phyloP scores from a whole-genome alignment of 2,888 invertebrate genomes.

The Atrina japonica region DNA sequence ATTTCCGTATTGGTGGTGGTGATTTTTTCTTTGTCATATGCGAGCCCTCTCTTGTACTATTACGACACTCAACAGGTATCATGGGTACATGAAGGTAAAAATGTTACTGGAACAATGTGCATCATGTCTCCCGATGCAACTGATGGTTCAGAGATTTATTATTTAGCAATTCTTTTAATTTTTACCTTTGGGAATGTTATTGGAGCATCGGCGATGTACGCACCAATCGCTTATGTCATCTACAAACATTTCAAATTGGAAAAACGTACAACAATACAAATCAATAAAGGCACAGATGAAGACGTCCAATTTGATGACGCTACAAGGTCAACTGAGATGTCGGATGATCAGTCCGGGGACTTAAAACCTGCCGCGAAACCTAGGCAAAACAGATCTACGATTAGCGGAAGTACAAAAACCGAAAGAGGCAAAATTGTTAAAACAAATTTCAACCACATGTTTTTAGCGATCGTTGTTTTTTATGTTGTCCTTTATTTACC shows the following conservation, averaged over 20 bases:
- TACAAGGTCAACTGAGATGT: too few relatives aligned
- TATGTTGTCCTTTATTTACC: slow-evolving; percentile 28
- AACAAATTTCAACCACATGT: slow-evolving; percentile 33
- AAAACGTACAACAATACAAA: neutral
- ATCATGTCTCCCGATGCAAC: slow-evolving; percentile 13
- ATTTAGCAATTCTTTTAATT: slow-evolving; percentile 21
- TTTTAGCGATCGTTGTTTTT: slow-evolving; percentile 22
- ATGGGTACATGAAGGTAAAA: neutral
- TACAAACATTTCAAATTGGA: slow-evolving; percentile 6
- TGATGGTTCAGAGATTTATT: slow-evolving; percentile 7
- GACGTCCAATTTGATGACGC: too few relatives aligned
- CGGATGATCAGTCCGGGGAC: neutral
- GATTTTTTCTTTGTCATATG: slow-evolving; percentile 11
- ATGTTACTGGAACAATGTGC: slow-evolving; percentile 17
- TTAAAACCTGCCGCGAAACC: neutral
- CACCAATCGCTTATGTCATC: slow-evolving; percentile 17
- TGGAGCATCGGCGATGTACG: slow-evolving; percentile 7
- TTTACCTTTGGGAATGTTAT: slow-evolving; percentile 20
- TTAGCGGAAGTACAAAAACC: neutral
- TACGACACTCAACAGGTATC: slow-evolving; percentile 6
- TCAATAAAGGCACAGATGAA: too few relatives aligned
- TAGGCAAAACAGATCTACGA: neutral
- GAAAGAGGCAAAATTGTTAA: neutral
- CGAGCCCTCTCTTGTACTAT: slow-evolving; percentile 19
- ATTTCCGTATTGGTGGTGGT: slow-evolving; percentile 5